A percentile compares a stretch with the other conserved stretches of the same genome.
Conservation (phyloP, 2,888 invertebrate species). For the Lottia scabra region DNA sequence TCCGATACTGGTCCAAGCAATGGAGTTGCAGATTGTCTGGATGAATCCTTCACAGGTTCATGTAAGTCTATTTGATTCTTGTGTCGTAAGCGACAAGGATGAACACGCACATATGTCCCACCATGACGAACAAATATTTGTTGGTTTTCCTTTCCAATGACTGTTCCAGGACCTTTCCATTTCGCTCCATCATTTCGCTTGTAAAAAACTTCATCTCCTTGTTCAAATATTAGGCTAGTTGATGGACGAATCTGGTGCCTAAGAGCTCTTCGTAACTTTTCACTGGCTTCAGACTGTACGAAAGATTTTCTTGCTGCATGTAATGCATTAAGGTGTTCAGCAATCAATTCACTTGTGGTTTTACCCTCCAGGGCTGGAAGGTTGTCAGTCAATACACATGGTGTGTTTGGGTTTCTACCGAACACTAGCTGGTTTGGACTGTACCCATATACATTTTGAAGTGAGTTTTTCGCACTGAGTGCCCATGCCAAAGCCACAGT, state of each 20-base stretch:
- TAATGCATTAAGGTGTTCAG: background rate
- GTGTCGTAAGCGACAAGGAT: too few relatives aligned
- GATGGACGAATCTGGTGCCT: background rate
- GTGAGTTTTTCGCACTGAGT: background rate
- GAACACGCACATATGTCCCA: too few relatives aligned
- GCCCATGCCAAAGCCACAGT: constrained; percentile 2
- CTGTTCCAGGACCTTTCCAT: background rate
- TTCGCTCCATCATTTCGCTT: background rate
- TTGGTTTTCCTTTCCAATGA: background rate
- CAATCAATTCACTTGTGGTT: background rate
- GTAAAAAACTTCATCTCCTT: background rate
- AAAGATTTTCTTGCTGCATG: background rate
- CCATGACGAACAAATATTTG: too few relatives aligned
- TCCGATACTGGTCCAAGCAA: too few relatives aligned
- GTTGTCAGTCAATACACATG: background rate
- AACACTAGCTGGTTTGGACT: background rate
- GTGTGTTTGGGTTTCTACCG: background rate
- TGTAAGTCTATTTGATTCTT: too few relatives aligned
- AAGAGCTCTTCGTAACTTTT: background rate
- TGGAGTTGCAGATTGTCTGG: too few relatives aligned
- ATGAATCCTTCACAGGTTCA: too few relatives aligned
- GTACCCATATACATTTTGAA: background rate
- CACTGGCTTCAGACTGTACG: background rate
- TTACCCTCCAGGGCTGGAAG: background rate
- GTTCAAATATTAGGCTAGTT: too few relatives aligned